Conservation (phyloP, 2,888 invertebrate species). For the Anthrax anthrax region DNA sequence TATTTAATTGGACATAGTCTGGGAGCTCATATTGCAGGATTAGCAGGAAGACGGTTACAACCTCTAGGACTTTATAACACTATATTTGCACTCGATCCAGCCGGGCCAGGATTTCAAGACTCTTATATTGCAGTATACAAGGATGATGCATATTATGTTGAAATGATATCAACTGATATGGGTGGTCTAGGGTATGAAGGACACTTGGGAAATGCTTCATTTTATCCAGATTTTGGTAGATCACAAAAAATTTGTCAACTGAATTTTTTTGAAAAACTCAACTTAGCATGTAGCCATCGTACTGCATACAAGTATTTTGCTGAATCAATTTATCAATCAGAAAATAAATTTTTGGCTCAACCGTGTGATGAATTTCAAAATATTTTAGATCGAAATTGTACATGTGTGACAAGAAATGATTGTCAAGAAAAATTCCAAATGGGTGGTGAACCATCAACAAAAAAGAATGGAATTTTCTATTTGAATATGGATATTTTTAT, state of each 20-base stretch:
- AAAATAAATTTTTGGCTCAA: slow-evolving; percentile 7
- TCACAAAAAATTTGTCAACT: too few relatives aligned
- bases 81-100: slow-evolving; percentile 32
- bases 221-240: slow-evolving; percentile 33
- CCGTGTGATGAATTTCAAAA: slow-evolving; percentile 1
- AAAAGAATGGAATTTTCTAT: slow-evolving; percentile 28
- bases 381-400: not conserved
- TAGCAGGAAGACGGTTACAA: slow-evolving; percentile 37
- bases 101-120: slow-evolving; percentile 21
- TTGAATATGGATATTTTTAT: too few relatives aligned
- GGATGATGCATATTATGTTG: slow-evolving; percentile 30
- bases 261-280: too few relatives aligned
- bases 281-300: too few relatives aligned
- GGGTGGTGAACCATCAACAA: slow-evolving; percentile 32
- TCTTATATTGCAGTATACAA: slow-evolving; percentile 20
- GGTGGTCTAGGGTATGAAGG: slow-evolving; percentile 26
- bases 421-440: slow-evolving; percentile 16
- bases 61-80: slow-evolving; percentile 38
- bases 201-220: slow-evolving; percentile 31
- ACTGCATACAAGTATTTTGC: slow-evolving; percentile 19
- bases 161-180: slow-evolving; percentile 30
- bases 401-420: not conserved
- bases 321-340: slow-evolving; percentile 8
- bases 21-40: slow-evolving; percentile 43
- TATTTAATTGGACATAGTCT: slow-evolving; percentile 43